These are phyloP conservation scores for Acanthosoma haemorrhoidale DNA, from an alignment of 2,888 invertebrate genomes.

Conservation along the genomic window DNA sequence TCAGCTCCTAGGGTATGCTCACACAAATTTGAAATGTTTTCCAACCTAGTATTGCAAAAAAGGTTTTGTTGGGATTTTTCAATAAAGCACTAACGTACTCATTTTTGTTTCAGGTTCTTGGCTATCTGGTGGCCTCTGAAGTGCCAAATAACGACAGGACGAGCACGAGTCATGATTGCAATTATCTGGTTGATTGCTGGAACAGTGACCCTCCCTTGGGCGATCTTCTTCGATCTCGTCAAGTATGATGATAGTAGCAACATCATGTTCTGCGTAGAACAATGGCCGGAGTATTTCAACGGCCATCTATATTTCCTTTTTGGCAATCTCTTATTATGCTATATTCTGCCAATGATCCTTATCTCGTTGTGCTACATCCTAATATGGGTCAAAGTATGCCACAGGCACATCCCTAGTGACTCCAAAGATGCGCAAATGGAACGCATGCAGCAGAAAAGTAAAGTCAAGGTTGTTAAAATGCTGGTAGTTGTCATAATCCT, in stretches of 20 bases:
- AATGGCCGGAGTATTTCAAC: conserved; percentile 78
- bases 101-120: conserved; percentile 71
- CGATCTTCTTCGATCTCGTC: conserved; percentile 79
- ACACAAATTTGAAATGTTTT: too few species aligned
- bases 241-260: conserved; percentile 68
- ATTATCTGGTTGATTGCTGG: conserved; percentile 86
- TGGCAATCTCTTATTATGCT: conserved; percentile 82
- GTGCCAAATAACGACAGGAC: conserved; percentile 81
- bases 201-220: conserved; percentile 82
- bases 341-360: conserved; percentile 82
- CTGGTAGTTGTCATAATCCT: conserved; percentile 84
- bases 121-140: conserved; percentile 94
- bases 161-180: conserved; percentile 80
- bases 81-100: too few species aligned
- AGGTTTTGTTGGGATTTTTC: too few species aligned
- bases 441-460: conserved; percentile 87
- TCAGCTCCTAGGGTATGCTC: too few species aligned
- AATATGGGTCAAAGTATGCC: conserved; percentile 87
- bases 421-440: conserved; percentile 88
- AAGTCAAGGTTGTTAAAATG: conserved; percentile 93
- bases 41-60: too few species aligned
- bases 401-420: conserved; percentile 81
- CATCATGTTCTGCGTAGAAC: conserved; percentile 53
- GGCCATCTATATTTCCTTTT: conserved; percentile 81
- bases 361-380: conserved; percentile 88